These are phyloP conservation scores for Pavo muticus DNA, from an alignment of 2,113 vertebrate species.

Conservation along the genomic window DNA sequence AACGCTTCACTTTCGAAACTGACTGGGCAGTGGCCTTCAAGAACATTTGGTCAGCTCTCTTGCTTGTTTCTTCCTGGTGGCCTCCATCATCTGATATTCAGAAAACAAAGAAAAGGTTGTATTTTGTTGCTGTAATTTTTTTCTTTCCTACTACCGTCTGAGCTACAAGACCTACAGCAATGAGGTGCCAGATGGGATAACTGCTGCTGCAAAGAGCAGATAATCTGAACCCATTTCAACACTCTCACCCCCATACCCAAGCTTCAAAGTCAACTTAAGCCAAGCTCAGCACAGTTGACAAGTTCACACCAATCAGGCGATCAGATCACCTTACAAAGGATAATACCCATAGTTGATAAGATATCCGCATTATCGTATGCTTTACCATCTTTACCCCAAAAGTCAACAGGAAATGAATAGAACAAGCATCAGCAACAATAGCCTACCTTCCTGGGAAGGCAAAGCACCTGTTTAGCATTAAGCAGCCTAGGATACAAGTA, in stretches of 20 bases:
- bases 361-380: fast-evolving
- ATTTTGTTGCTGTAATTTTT: background rate
- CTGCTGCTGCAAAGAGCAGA: background rate
- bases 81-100: background rate
- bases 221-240: background rate
- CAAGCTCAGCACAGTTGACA: background rate
- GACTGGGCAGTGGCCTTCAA: background rate
- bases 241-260: background rate
- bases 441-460: background rate
- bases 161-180: background rate
- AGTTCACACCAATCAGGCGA: background rate
- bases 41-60: background rate
- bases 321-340: background rate
- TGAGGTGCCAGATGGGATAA: background rate
- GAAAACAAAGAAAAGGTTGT: background rate
- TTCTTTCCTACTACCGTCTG: background rate
- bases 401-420: background rate
- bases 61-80: background rate
- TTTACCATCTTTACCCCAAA: background rate
- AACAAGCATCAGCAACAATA: background rate
- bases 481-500: fast-evolving
- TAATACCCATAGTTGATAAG: background rate
- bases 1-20: background rate
- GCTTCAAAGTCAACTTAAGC: background rate
- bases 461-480: background rate